Base-by-base conservation (phyloP, 2,888 invertebrate species). In the Agrilus cyanescens region DNA sequence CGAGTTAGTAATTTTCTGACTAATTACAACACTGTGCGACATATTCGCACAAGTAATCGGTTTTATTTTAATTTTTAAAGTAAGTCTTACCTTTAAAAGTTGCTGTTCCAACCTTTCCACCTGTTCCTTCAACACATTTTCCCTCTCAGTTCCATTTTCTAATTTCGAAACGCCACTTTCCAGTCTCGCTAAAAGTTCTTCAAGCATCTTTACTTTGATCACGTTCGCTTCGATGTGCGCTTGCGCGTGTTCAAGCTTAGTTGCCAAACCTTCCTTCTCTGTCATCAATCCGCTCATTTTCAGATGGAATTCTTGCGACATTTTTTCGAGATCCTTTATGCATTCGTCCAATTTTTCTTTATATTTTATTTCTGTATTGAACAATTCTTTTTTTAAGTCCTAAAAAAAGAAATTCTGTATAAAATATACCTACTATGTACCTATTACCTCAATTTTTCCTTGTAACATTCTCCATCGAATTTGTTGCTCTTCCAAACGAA, bases 141-240 rank as follows among this genome's bases (percentile, higher is more conserved):
- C 66, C 4, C 60, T 63, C 13, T 65, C 64, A 43, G 65, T 69
- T 49, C 64, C 68, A 36, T 60, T 57, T 52, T 70, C 71, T 12
- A 72, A 49, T 51, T 68, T 68, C 1, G 59, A 54, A 10, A 71
- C 63, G 32, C 66, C 69, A 4, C 57, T 57, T 46, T 71, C 69
- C 10, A 71, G 53, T 30, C 67, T 60, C 33, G 57, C 55, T 12
- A 70, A 44, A n/a, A 68, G 50, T 48, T 65, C 65, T 50, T 71
- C 70, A 29, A 71, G 57, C 40, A 60, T 59, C 6, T 61, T 57
- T 4, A 68, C 61, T 50, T 70, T 69, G 3, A 47, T 44, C 38
- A 51, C 50, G 20, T 55, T 53, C 16, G 41, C 45, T 34, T 51
- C 37, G 12, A 54, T 49, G 15, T 47, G 50, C n/a, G 48, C 41